Percentiles rank a stretch among this genome's conserved stretches.
These are phyloP conservation scores for Anastatus disparis DNA, from an alignment of 1,140 invertebrate genomes.

Conservation along the genomic window DNA sequence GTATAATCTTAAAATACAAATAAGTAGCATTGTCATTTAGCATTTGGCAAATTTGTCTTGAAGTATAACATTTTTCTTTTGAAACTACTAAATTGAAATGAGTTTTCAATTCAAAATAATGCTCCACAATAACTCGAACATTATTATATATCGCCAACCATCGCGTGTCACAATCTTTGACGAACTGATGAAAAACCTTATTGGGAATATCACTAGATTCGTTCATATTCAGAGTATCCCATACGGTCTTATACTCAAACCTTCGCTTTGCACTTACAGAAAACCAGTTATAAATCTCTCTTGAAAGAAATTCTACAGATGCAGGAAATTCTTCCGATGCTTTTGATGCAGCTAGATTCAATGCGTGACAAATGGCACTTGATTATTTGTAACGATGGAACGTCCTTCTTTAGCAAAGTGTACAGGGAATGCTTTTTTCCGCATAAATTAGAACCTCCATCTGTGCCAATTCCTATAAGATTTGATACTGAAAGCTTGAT, in stretches of 20 bases:
- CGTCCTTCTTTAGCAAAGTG: too few relatives aligned
- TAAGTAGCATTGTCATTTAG: conserved; percentile 19
- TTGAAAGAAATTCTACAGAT: too few relatives aligned
- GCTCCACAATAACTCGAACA: conserved; percentile 3
- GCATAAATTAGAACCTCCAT: too few relatives aligned
- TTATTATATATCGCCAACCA: conserved; percentile 2
- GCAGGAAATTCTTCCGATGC: conserved; percentile 46
- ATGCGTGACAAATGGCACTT: too few relatives aligned
- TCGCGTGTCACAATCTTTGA: neutral
- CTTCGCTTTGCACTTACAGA: conserved; percentile 38
- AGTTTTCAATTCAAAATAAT: conserved; percentile 35
- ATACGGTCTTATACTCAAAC: conserved; percentile 33
- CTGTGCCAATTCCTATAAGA: too few relatives aligned
- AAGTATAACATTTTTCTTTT: conserved; percentile 28
- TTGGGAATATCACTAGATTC: neutral
- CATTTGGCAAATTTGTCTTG: conserved; percentile 10
- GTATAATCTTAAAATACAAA: too few relatives aligned
- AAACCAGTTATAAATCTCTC: conserved; percentile 48
- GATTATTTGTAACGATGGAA: too few relatives aligned
- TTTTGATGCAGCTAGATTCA: too few relatives aligned
- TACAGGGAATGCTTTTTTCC: too few relatives aligned
- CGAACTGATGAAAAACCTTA: conserved; percentile 10
- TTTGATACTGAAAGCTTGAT: too few relatives aligned
- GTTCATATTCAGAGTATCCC: conserved; percentile 38
- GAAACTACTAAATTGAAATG: conserved; percentile 27